Percentiles rank a stretch among this genome's conserved stretches.
Evolutionary conservation across 1,140 invertebrate genomes (phyloP).

Genomic region (Calliphora vicina): DNA sequence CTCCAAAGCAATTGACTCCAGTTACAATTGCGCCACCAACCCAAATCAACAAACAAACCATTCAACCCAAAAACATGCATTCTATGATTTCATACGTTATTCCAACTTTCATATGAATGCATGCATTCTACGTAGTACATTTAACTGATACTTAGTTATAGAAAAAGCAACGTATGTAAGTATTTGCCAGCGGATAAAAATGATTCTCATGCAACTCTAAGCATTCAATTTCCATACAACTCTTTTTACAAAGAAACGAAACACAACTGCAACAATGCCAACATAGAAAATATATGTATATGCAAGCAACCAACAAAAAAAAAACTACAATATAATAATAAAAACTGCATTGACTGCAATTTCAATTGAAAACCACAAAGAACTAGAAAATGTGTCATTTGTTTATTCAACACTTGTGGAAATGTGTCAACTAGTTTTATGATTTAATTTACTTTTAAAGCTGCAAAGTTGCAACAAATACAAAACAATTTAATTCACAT

Average conservation of each 20-base stretch:
- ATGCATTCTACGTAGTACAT: background rate
- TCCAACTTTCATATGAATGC: too few relatives aligned
- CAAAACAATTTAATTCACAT: too few relatives aligned
- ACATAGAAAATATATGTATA: background rate
- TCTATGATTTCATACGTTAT: background rate
- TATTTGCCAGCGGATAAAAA: background rate
- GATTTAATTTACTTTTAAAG: background rate
- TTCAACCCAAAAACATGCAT: background rate
- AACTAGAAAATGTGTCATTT: conserved; percentile 4
- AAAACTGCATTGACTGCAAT: conserved; percentile 7
- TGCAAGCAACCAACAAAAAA: background rate
- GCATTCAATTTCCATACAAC: background rate
- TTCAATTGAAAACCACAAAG: background rate
- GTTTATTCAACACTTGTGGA: background rate
- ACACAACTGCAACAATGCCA: background rate
- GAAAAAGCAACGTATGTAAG: too few relatives aligned
- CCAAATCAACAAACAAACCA: background rate
- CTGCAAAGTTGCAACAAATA: background rate
- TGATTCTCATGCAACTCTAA: background rate
- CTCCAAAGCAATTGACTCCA: conserved; percentile 12
- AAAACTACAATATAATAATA: background rate
- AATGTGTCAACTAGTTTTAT: background rate
- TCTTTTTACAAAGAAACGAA: background rate
- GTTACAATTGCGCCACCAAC: background rate
- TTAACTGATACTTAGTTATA: background rate